Evolutionary conservation across 2,113 vertebrate species (phyloP).

Genomic region (Heloderma charlesbogerti): DNA sequence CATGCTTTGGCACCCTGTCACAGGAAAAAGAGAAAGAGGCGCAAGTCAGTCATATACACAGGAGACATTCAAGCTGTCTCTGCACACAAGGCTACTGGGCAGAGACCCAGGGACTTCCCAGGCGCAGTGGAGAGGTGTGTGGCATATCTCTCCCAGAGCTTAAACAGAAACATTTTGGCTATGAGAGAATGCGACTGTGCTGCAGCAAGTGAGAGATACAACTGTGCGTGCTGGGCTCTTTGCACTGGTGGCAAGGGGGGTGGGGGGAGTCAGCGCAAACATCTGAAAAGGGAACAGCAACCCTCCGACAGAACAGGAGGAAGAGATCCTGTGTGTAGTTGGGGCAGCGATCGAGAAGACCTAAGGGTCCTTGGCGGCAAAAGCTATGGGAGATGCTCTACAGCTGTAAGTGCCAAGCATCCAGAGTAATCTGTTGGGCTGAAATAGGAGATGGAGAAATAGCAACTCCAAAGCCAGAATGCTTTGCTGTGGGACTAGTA

Average conservation of each 20-base stretch:
- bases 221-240: too few relatives aligned
- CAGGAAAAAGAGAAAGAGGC: constrained; percentile 56
- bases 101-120: background rate
- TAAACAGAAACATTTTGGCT: background rate
- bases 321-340: background rate
- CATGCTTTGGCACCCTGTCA: constrained; percentile 97
- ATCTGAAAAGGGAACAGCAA: background rate
- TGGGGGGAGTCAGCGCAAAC: background rate
- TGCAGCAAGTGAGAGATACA: background rate
- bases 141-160: background rate
- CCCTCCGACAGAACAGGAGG: background rate
- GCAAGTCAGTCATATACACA: constrained; percentile 50
- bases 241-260: background rate
- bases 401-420: background rate
- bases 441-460: background rate
- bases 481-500: background rate
- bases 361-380: background rate
- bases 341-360: background rate
- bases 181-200: background rate
- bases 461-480: background rate
- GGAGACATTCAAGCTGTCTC: constrained; percentile 46
- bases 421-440: too few relatives aligned
- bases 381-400: background rate
- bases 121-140: too few relatives aligned
- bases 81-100: background rate